phyloP scores from a whole-genome alignment of 2,888 invertebrate genomes.

The Andrena chrysosceles region DNA sequence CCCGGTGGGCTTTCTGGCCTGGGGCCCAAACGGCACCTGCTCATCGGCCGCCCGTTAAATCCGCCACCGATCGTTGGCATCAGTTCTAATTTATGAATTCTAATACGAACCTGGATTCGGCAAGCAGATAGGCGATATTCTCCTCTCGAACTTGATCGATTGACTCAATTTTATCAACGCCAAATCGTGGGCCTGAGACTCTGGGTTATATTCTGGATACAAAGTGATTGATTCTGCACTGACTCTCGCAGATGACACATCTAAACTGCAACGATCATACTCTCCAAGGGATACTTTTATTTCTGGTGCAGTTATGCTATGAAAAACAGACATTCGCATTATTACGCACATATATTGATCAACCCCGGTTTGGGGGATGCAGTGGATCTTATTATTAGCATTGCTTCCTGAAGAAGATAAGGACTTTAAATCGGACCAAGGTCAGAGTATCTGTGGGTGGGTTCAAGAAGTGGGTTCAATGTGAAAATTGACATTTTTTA shows the following conservation, averaged over 20 bases:
- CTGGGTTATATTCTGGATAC: slow-evolving; percentile 86
- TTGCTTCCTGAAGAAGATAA: no score
- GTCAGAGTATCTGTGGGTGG: no score
- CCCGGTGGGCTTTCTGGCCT: no score
- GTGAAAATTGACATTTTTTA: no score
- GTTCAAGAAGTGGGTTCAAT: no score
- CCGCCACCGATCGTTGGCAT: no score
- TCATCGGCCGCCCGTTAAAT: no score
- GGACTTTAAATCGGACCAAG: no score
- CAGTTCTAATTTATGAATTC: neutral
- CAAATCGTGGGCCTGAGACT: slow-evolving; percentile 87
- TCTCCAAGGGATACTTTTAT: slow-evolving; percentile 87
- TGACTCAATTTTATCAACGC: slow-evolving; percentile 87
- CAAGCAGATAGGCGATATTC: slow-evolving; percentile 87
- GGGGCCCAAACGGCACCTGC: no score
- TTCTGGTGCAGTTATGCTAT: slow-evolving; percentile 80
- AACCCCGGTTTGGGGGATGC: no score
- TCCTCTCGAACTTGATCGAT: slow-evolving; percentile 85
- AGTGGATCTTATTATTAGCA: no score
- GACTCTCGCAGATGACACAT: slow-evolving; percentile 85
- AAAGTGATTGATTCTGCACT: slow-evolving; percentile 86
- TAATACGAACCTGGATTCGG: slow-evolving; percentile 85
- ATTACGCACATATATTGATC: no score
- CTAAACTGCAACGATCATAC: slow-evolving; percentile 86
- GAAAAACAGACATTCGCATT: neutral